Evolutionary conservation across 2,113 vertebrate genomes (phyloP), one percentile per base, ranked within the genome.

Genomic region (Larimichthys polyactis): DNA sequence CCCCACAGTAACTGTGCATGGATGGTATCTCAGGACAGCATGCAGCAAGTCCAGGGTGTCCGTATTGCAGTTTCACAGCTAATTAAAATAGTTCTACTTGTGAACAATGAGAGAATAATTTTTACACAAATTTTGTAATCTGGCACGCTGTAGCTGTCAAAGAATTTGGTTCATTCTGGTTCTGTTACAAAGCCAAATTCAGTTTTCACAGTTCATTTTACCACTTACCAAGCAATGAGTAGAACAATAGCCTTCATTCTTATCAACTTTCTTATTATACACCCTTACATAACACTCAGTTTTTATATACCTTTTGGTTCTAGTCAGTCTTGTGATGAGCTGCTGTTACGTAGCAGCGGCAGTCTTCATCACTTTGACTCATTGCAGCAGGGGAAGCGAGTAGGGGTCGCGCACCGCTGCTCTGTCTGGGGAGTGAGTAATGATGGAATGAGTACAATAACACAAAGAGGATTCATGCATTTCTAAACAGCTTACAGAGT

Each of bases 401-500:
- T 81, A 57, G 85, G 81, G 77, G 85, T 81, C 65, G 43, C 20
- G 44, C 63, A 52, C 67, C 49, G 69, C 66, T 70, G 70, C 87
- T 84, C 80, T 52, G 48, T 87, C 75, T 75, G 51, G 87, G 82
- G 79, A 81, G 75, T 81, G 87, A 85, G 82, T 89, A 84, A 90
- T 85, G 81, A 88, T 66, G 77, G 76, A 89, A 82, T 36, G 77
- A 66, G 69, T 65, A 84, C 85, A 90, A 87, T 83, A 89, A 89
- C 75, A 32, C 82, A 51, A 71, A 82, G 83, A 60, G 78, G 78
- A 87, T 85, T 91, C 85, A 91, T 92, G 89, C 89, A 92, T 92
- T 91, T 91, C 88, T 90, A 87, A 94, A 87, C 74, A 90, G 87
- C 90, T 84, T 55, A 83, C 88, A 69, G 80, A 89, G 75, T 54